Conservation (phyloP, 2,797 vertebrate species). For the Squalus acanthias region DNA sequence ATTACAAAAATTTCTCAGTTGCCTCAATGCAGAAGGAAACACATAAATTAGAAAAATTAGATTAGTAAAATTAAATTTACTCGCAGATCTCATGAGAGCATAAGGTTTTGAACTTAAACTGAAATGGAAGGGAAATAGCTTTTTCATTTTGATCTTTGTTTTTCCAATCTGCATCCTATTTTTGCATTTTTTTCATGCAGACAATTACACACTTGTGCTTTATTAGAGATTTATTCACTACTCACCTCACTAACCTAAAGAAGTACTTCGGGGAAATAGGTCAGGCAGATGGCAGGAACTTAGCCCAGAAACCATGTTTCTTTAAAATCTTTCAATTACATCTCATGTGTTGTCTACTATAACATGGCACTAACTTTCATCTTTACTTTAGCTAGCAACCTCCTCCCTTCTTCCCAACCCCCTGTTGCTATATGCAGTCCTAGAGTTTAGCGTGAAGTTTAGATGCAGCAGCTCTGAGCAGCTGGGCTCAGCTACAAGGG, state of each 20-base stretch:
- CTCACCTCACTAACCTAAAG: background rate
- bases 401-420: constrained; percentile 70
- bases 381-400: constrained; percentile 57
- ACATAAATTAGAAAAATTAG: constrained; percentile 34
- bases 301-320: constrained; percentile 44
- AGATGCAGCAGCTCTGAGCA: constrained; percentile 96
- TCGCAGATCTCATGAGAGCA: background rate
- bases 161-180: background rate
- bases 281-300: background rate
- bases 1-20: constrained; percentile 27
- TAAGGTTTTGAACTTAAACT: background rate
- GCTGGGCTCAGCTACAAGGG: constrained; percentile 99
- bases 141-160: background rate
- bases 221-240: background rate
- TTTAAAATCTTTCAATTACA: constrained; percentile 56
- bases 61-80: constrained; percentile 37
- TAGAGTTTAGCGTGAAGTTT: constrained; percentile 85
- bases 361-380: constrained; percentile 53
- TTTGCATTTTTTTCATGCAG: background rate
- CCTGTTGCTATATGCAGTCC: constrained; percentile 85
- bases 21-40: constrained; percentile 3
- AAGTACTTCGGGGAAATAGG: background rate
- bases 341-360: constrained; percentile 58
- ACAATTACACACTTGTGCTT: background rate
- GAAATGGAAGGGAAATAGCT: background rate